Evolutionary conservation across 2,113 vertebrate genomes (phyloP).

Genomic region (Notarius lentiginosus): DNA sequence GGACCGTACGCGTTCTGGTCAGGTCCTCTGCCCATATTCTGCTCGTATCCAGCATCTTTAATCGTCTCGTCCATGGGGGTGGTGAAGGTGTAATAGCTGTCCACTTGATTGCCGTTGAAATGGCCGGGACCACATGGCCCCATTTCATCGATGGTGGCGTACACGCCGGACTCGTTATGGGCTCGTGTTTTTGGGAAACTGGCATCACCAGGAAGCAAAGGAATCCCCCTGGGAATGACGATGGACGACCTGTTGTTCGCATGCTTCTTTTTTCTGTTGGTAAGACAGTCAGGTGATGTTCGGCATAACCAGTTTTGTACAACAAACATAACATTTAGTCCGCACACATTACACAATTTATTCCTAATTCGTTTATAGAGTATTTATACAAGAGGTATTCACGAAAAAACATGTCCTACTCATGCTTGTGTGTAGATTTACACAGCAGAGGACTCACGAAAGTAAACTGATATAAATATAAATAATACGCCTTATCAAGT

Average conservation of each 20-base stretch:
- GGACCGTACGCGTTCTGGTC: conserved; percentile 75
- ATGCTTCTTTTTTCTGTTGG: conserved; percentile 73
- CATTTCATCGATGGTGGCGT: conserved; percentile 85
- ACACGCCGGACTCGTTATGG: conserved; percentile 84
- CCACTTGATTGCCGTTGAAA: conserved; percentile 72
- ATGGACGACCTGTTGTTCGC: conserved; percentile 69
- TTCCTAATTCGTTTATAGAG: neutral
- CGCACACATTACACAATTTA: neutral
- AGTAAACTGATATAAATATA: too few species aligned
- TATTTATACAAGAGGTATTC: neutral
- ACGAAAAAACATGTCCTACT: neutral
- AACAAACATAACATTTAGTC: neutral
- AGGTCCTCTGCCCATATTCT: conserved; percentile 46
- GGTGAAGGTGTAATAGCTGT: conserved; percentile 76
- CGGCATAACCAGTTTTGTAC: neutral
- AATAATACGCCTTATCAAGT: too few species aligned
- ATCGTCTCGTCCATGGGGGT: conserved; percentile 62
- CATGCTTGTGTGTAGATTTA: neutral
- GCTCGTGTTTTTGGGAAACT: conserved; percentile 74
- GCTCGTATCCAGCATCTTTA: conserved; percentile 56
- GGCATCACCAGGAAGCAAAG: conserved; percentile 70
- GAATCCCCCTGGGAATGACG: conserved; percentile 78
- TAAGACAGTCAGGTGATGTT: neutral
- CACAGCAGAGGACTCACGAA: neutral
- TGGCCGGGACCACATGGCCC: conserved; percentile 76